phyloP scores from a whole-genome alignment of 1,140 invertebrate genomes.

The Drosophila chauvacae region DNA sequence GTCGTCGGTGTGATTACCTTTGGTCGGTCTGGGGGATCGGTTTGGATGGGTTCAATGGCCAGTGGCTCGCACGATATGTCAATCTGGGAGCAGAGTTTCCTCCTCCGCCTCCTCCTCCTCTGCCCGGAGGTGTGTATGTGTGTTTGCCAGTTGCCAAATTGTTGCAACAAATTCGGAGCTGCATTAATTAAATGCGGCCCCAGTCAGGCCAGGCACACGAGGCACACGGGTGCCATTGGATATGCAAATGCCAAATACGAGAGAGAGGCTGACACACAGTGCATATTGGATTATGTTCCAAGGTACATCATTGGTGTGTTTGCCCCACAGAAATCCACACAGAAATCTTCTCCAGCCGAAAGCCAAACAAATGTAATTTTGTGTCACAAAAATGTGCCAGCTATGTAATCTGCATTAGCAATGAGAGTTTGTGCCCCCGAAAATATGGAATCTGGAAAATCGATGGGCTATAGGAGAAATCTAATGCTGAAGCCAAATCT shows the following conservation, averaged over 20 bases:
- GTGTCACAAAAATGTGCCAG: slow-evolving; percentile 4
- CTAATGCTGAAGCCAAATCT: neutral
- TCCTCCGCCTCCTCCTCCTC: neutral
- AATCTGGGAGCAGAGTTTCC: slow-evolving; percentile 8
- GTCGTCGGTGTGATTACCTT: slow-evolving; percentile 54
- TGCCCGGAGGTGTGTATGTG: neutral
- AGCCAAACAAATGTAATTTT: slow-evolving; percentile 13
- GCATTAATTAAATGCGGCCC: slow-evolving; percentile 39
- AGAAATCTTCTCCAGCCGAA: neutral
- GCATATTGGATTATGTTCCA: slow-evolving; percentile 27
- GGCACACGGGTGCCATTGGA: slow-evolving; percentile 27
- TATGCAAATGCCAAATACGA: slow-evolving; percentile 19
- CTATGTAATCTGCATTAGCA: neutral
- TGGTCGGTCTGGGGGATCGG: slow-evolving; percentile 19
- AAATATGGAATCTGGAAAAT: neutral
- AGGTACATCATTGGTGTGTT: slow-evolving; percentile 27
- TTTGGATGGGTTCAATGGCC: slow-evolving; percentile 44
- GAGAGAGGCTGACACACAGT: neutral
- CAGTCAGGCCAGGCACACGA: neutral
- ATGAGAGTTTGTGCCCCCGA: neutral
- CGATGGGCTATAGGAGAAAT: no score
- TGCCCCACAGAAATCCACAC: slow-evolving; percentile 3
- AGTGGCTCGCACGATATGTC: slow-evolving; percentile 43
- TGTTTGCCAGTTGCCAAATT: slow-evolving; percentile 33
- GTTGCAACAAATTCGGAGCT: slow-evolving; percentile 38